Evolutionary conservation across 2,113 vertebrate genomes (phyloP).

Genomic region (Promerops cafer): DNA sequence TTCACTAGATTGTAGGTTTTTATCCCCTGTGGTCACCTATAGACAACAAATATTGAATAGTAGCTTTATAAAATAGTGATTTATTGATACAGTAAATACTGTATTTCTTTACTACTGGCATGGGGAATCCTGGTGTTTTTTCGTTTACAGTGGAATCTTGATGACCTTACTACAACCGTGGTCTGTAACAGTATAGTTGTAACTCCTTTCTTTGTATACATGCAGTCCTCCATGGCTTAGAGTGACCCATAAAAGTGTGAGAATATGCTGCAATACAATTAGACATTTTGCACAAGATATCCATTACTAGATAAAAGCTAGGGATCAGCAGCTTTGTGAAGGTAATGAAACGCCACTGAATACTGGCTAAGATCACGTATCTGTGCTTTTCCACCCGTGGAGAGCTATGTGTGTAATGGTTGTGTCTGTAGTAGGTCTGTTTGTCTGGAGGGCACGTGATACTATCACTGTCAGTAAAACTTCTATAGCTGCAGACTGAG

Average conservation of each 20-base stretch:
- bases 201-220: background rate
- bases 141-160: background rate
- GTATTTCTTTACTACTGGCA: background rate
- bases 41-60: background rate
- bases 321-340: background rate
- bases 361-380: accelerated
- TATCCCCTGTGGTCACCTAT: background rate
- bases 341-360: background rate
- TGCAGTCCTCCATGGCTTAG: accelerated
- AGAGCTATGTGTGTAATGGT: background rate
- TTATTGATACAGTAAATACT: background rate
- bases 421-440: background rate
- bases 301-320: background rate
- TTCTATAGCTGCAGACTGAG: background rate
- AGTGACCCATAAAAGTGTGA: background rate
- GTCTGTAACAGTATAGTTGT: background rate
- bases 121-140: background rate
- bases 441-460: background rate
- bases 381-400: background rate
- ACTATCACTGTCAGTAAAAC: background rate
- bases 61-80: background rate
- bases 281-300: background rate
- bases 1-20: background rate
- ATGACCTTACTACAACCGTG: background rate
- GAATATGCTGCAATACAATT: background rate